phyloP scores from a whole-genome alignment of 2,113 vertebrate species.

The Paramormyrops kingsleyae region DNA sequence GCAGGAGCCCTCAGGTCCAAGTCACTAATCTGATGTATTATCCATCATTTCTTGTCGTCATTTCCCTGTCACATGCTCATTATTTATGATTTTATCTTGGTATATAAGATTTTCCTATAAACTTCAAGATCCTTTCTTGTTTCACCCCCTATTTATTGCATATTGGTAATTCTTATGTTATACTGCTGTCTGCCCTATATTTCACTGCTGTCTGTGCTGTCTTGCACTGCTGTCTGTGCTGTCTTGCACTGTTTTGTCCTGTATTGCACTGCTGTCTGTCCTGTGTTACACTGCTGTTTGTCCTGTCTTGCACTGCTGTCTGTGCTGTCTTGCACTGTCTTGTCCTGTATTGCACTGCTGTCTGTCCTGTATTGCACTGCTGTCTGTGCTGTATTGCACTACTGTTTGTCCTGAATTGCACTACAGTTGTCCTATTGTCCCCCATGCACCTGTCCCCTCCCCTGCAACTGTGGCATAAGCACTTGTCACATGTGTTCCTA shows the following conservation, averaged over 20 bases:
- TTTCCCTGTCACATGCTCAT: not conserved
- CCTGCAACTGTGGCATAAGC: not conserved
- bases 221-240: not conserved
- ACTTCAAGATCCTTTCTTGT: not conserved
- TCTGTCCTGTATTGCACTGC: not conserved
- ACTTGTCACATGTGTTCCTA: not conserved
- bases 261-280: not conserved
- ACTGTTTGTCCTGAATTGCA: too few relatives aligned
- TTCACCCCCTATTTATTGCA: not conserved
- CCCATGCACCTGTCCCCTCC: too few relatives aligned
- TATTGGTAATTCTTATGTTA: not conserved
- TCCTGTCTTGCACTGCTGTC: not conserved
- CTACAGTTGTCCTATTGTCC: not conserved
- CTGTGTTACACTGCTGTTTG: not conserved
- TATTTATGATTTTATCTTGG: not conserved
- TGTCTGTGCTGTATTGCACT: too few relatives aligned
- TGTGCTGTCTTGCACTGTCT: not conserved
- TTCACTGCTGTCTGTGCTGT: not conserved
- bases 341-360: not conserved
- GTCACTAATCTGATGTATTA: not conserved
- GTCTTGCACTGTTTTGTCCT: not conserved
- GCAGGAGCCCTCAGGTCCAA: not conserved
- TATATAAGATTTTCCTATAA: not conserved
- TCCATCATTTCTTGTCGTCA: not conserved
- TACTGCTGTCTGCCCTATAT: not conserved